Conservation (phyloP, 2,888 invertebrate genomes). For the Pachymerium ferrugineum region DNA sequence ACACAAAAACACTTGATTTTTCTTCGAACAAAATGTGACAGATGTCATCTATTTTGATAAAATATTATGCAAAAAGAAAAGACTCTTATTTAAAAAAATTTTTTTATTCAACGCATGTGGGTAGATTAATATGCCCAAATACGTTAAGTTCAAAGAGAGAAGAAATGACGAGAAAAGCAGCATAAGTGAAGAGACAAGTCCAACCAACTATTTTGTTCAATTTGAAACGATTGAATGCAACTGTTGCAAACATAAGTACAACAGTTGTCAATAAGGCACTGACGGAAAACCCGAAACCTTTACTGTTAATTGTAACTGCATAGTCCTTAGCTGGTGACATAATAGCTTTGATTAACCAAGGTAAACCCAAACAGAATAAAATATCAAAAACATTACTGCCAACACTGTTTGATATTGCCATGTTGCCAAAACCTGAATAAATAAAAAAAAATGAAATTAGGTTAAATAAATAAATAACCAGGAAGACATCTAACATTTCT, state of each 20-base stretch:
- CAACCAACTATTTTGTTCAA: constrained; percentile 64
- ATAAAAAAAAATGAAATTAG: background rate
- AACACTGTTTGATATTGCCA: constrained; percentile 87
- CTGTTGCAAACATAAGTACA: constrained; percentile 60
- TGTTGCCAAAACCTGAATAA: constrained; percentile 46
- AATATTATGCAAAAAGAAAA: no score
- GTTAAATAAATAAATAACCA: background rate
- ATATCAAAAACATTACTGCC: constrained; percentile 88
- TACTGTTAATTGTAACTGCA: constrained; percentile 64
- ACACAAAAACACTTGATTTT: no score
- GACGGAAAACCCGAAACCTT: constrained; percentile 75
- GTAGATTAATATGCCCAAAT: constrained; percentile 84
- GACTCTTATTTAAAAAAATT: no score
- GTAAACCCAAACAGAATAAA: constrained; percentile 73
- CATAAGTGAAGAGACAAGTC: constrained; percentile 61
- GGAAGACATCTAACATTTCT: background rate
- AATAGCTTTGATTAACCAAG: constrained; percentile 69
- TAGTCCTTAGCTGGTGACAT: constrained; percentile 59
- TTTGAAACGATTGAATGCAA: constrained; percentile 64
- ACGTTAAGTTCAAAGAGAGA: constrained; percentile 75
- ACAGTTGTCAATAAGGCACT: constrained; percentile 71
- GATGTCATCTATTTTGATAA: no score
- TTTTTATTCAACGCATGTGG: constrained; percentile 59
- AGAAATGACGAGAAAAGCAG: constrained; percentile 66
- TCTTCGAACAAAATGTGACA: no score